Conservation (phyloP, 2,113 vertebrate species). For the Pedionomus torquatus region DNA sequence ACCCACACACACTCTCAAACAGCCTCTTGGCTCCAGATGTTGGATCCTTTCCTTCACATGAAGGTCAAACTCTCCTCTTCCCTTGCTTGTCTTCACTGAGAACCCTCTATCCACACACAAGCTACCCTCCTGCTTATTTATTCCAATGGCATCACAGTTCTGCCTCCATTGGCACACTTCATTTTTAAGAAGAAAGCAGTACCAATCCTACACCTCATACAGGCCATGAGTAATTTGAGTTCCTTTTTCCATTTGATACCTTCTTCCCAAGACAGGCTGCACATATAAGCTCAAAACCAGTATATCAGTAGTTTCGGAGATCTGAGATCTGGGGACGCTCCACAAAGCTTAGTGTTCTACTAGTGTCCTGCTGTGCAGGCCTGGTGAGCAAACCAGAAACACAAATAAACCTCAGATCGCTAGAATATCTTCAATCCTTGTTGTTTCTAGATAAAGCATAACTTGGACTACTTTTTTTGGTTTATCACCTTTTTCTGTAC, state of each 20-base stretch:
- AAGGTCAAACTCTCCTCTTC: background rate
- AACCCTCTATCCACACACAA: background rate
- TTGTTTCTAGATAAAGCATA: background rate
- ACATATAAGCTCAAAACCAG: background rate
- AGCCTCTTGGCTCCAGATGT: background rate
- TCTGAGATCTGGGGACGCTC: background rate
- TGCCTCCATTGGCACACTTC: background rate
- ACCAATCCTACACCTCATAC: fast-evolving
- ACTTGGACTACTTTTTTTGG: background rate
- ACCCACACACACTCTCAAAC: fast-evolving
- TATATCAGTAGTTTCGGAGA: background rate
- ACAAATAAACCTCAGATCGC: background rate
- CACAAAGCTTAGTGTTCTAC: background rate
- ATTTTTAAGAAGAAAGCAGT: fast-evolving
- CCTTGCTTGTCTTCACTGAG: too few relatives aligned
- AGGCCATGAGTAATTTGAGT: background rate
- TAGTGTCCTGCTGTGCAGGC: background rate
- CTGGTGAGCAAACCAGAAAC: background rate
- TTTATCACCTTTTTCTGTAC: background rate
- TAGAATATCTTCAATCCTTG: background rate
- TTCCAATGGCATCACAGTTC: background rate
- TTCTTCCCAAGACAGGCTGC: background rate
- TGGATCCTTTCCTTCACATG: background rate
- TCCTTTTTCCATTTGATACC: background rate
- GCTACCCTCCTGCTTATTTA: too few relatives aligned